Percentiles rank a stretch among this genome's conserved stretches.
Conservation (phyloP, 2,113 vertebrate species). For the Syngnathoides biaculeatus region DNA sequence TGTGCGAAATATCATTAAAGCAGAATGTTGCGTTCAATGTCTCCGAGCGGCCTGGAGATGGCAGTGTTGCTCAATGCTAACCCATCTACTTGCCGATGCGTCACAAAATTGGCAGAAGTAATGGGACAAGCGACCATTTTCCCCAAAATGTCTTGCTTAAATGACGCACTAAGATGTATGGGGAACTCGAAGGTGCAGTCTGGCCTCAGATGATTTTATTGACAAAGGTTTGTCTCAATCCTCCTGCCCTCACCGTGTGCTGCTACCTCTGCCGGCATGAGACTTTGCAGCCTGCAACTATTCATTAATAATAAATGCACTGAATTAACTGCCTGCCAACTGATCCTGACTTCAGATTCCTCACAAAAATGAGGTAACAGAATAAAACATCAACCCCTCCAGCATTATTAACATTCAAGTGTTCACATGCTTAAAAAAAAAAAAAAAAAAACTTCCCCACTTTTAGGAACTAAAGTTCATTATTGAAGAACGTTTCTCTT, state of each 20-base stretch:
- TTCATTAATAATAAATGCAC: neutral
- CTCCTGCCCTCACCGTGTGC: neutral
- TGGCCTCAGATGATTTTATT: neutral
- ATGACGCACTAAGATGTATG: neutral
- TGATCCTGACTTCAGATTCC: neutral
- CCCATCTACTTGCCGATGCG: neutral
- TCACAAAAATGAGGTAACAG: neutral
- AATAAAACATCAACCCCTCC: neutral
- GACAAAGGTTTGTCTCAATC: neutral
- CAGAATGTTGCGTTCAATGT: neutral
- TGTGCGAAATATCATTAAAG: neutral
- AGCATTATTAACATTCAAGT: neutral
- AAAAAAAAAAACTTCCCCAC: neutral
- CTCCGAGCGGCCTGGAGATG: conserved; percentile 50
- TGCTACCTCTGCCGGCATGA: neutral
- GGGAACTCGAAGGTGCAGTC: no score
- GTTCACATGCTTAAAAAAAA: neutral
- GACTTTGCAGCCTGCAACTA: neutral
- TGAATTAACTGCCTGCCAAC: neutral
- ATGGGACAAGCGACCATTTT: neutral
- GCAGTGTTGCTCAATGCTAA: conserved; percentile 48
- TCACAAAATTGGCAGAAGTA: neutral
- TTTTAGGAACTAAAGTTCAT: neutral
- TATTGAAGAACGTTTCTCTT: neutral
- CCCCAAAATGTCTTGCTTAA: neutral